Percentiles rank a stretch among this genome's conserved stretches.
These are phyloP conservation scores for Syrrhaptes paradoxus DNA, from an alignment of 2,113 vertebrate genomes.

Conservation along the genomic window DNA sequence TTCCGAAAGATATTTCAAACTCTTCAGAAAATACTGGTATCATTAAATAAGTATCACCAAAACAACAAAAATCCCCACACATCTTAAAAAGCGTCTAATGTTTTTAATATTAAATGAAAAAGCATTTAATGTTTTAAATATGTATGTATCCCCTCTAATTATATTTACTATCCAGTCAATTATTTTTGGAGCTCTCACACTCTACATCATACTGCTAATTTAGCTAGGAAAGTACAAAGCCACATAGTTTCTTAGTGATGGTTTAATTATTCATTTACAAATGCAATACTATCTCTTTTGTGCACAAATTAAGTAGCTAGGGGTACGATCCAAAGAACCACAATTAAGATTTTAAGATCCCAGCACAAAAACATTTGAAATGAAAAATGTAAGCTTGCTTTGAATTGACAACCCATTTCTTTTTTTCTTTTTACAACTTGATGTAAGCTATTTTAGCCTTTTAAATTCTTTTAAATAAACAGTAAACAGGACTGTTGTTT, in stretches of 20 bases:
- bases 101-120: neutral
- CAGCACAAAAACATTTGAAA: neutral
- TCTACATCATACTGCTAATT: neutral
- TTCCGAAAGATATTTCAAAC: neutral
- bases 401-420: neutral
- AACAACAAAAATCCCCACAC: neutral
- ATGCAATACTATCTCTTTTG: slow-evolving; percentile 59
- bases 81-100: neutral
- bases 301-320: slow-evolving; percentile 47
- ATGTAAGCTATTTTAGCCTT: neutral
- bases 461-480: neutral
- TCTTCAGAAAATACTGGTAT: neutral
- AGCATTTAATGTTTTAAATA: neutral
- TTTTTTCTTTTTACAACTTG: neutral
- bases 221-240: slow-evolving; percentile 18
- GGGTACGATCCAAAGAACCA: neutral
- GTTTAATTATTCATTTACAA: slow-evolving; percentile 79
- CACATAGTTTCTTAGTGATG: slow-evolving; percentile 28
- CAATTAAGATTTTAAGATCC: neutral
- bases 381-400: neutral
- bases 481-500: neutral
- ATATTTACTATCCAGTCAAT: neutral
- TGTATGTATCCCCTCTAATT: neutral
- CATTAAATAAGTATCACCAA: neutral
- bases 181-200: neutral